A percentile compares a stretch with the other conserved stretches of the same genome.
Evolutionary conservation across 1,140 invertebrate species (phyloP).

Genomic region (Drosophila novamexicana): DNA sequence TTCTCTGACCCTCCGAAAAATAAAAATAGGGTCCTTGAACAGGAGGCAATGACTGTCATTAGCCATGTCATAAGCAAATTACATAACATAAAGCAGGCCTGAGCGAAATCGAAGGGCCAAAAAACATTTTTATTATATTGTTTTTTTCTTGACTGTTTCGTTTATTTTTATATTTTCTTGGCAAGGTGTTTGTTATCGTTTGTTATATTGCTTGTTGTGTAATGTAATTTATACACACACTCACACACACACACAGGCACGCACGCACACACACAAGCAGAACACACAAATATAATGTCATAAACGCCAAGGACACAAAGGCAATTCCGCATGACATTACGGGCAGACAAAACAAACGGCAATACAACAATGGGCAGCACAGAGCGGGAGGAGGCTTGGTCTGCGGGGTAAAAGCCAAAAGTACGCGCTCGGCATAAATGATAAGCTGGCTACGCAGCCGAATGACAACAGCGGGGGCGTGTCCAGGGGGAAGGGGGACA

Average conservation of each 20-base stretch:
- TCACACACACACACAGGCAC: constrained; percentile 27
- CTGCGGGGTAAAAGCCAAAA: constrained; percentile 67
- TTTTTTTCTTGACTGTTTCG: constrained; percentile 39
- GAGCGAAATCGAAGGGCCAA: constrained; percentile 48
- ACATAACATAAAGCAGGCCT: constrained; percentile 48
- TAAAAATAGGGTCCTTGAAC: too few species aligned
- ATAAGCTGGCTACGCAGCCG: constrained; percentile 73
- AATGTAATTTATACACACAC: constrained; percentile 78
- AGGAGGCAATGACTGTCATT: constrained; percentile 37
- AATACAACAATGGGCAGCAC: constrained; percentile 31
- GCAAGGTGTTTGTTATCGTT: constrained; percentile 82
- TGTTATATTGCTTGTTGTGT: constrained; percentile 82
- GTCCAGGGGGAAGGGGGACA: constrained; percentile 18
- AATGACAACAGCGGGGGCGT: constrained; percentile 36
- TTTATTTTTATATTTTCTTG: constrained; percentile 41
- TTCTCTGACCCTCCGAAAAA: not conserved
- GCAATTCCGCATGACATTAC: constrained; percentile 79
- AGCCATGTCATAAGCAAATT: constrained; percentile 46
- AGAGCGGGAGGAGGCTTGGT: not conserved
- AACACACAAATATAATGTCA: constrained; percentile 78
- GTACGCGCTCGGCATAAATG: constrained; percentile 80
- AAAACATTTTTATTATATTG: constrained; percentile 75
- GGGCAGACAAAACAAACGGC: constrained; percentile 75
- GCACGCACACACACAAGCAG: constrained; percentile 15
- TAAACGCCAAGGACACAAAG: constrained; percentile 82